Evolutionary conservation across 1,140 invertebrate genomes (phyloP), one percentile per base, ranked within the genome.

Genomic region (Trachelipus rathkii): DNA sequence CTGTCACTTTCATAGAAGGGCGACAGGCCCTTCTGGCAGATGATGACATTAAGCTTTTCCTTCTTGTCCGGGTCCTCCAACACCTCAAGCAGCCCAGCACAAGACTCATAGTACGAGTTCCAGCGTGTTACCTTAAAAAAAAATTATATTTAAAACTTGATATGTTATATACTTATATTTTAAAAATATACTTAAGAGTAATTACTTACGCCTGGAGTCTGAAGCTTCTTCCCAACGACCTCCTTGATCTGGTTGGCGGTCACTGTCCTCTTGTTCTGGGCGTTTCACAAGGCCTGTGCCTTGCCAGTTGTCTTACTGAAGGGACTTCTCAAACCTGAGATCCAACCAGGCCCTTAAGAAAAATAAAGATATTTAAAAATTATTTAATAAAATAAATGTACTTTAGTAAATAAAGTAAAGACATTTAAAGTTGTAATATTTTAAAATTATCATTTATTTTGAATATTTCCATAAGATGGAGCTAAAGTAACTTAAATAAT

Each of bases 21-120:
- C 69, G 69, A 33, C 69, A 71, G 71, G 71, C 43, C 71, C 46
- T n/a, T n/a, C 45, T 77, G 50, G 43, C 45, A n/a, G 50, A 74
- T 46, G 45, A 77, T 9, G 33, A 74, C 71, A 19, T 73, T 74
- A 15, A 77, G 70, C 71, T 73, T 21, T 2, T 53, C 50, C 33
- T 77, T 77, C 70, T 77, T 77, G 3, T 23, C 69, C 24, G 1
- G 21, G 69, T 33, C 11, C 15, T 77, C 50, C 15, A 77, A 44
- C 44, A 77, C 43, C 43, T 77, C 33, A 23, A 15, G 71, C n/a
- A 77, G 45, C 13, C 75, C 45, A 45, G 33, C 72, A 44, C 71
- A 46, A 68, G 72, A 72, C 44, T 77, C 75, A 70, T 75, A 77
- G 70, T 74, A 60, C 10, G 72, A 77, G 71, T 77, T 74, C n/a